Conservation (phyloP, 2,797 vertebrate species). For the Poeciliopsis turneri region DNA sequence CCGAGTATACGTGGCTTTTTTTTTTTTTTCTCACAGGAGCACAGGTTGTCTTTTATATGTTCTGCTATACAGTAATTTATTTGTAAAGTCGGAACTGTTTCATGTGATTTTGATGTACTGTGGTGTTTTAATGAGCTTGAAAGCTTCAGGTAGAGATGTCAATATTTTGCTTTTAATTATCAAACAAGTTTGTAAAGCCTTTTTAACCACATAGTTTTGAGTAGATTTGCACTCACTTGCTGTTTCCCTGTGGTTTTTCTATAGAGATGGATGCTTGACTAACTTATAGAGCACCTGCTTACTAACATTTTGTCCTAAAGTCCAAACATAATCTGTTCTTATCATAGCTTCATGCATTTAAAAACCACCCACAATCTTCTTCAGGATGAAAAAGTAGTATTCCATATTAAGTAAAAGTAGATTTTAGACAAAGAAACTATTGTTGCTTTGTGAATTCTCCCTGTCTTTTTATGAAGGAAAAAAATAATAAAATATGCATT, state of each 20-base stretch:
- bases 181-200: conserved; percentile 73
- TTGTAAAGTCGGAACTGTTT: conserved; percentile 76
- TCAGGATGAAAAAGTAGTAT: conserved; percentile 59
- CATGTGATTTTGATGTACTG: conserved; percentile 71
- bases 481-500: conserved; percentile 68
- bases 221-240: conserved; percentile 62
- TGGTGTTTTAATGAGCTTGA: conserved; percentile 67
- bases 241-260: conserved; percentile 59
- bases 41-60: conserved; percentile 57
- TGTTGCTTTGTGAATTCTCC: conserved; percentile 76
- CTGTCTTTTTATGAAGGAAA: conserved; percentile 76
- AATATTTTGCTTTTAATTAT: conserved; percentile 60
- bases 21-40: conserved; percentile 51
- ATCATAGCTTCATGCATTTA: conserved; percentile 57
- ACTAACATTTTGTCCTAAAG: conserved; percentile 49
- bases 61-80: conserved; percentile 78
- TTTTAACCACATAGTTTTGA: conserved; percentile 63
- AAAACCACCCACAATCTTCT: conserved; percentile 32
- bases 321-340: conserved; percentile 53
- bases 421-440: conserved; percentile 74
- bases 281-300: conserved; percentile 62
- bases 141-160: conserved; percentile 64
- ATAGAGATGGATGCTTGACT: conserved; percentile 49
- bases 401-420: conserved; percentile 61
- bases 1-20: conserved; percentile 67